Base-by-base conservation (phyloP, 1,140 invertebrate genomes). In the Phthorimaea operculella region DNA sequence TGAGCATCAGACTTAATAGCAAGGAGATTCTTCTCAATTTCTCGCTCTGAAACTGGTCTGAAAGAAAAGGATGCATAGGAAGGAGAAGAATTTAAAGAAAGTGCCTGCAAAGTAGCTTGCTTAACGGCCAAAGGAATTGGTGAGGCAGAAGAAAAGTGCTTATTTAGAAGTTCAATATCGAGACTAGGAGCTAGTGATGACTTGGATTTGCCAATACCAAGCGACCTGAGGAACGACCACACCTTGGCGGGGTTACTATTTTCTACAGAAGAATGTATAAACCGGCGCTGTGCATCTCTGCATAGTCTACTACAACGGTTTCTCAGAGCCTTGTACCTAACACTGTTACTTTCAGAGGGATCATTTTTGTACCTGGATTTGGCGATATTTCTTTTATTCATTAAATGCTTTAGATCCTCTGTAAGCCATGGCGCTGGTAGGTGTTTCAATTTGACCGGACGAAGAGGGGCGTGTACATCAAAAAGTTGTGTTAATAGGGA, bases 381-480 rank as follows among this genome's bases (percentile, higher is more conserved):
- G 17, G 45, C 45, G 4, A 16, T 15, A 48, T 48, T 16, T 16
- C 45, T 12, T 18, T 18, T 14, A 3, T 2, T 1, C 45, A 48
- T 48, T 4, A 14, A 15, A 14, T 48, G 9, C 45, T 18, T 48
- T 48, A 48, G 11, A 16, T 10, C 9, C 10, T 14, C n/a, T 11
- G 45, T 48, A 48, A 48, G 45, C 45, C 45, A 48, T 16, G 45
- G 45, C 4, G 45, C n/a, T 4, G 45, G 45, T 10, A 48, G 16
- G 16, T 48, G 45, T 16, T 18, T 48, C 4, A 48, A 12, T 16
- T 52, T 54, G 10, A 59, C 28, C 4, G 48, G 34, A n/a, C 57
- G 36, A 6, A 59, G n/a, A 18, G 57, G 57, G 14, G 57, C 57
- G 28, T 45, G 57, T 8, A 7, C 51, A 33, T 51, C 44, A 52